These are phyloP conservation scores for Plagiodera versicolora DNA, from an alignment of 2,888 invertebrate species.

Conservation along the genomic window DNA sequence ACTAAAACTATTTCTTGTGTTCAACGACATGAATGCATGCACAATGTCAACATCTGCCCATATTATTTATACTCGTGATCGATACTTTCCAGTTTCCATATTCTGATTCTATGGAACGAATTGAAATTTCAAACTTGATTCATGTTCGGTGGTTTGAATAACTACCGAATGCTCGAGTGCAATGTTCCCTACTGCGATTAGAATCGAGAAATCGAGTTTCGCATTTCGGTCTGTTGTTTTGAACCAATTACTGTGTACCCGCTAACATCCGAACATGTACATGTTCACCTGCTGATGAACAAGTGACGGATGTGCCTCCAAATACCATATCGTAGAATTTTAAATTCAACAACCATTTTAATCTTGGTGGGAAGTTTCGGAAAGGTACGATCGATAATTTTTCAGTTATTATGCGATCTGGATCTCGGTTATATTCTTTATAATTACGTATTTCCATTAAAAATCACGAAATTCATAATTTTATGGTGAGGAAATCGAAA, in stretches of 20 bases:
- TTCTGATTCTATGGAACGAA: conserved; percentile 6
- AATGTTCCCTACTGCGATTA: not conserved
- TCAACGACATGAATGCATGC: not conserved
- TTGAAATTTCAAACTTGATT: not conserved
- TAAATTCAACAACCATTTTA: too few relatives aligned
- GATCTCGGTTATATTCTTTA: too few relatives aligned
- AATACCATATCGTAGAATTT: too few relatives aligned
- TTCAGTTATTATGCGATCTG: too few relatives aligned
- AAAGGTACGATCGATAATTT: too few relatives aligned
- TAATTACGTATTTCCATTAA: too few relatives aligned
- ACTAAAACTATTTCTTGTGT: not conserved
- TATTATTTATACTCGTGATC: not conserved
- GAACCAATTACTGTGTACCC: not conserved
- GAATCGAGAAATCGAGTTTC: not conserved
- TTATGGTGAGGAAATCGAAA: too few relatives aligned
- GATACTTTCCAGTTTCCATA: not conserved
- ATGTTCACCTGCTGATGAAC: not conserved
- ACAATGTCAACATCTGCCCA: not conserved
- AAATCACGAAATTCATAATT: too few relatives aligned
- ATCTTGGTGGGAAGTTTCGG: too few relatives aligned
- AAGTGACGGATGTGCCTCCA: too few relatives aligned
- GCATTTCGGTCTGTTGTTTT: not conserved
- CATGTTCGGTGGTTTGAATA: conserved; percentile 1
- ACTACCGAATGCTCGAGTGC: not conserved
- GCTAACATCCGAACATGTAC: not conserved